Evolutionary conservation across 2,888 invertebrate genomes (phyloP).

Genomic region (Cacoxenus indagator): DNA sequence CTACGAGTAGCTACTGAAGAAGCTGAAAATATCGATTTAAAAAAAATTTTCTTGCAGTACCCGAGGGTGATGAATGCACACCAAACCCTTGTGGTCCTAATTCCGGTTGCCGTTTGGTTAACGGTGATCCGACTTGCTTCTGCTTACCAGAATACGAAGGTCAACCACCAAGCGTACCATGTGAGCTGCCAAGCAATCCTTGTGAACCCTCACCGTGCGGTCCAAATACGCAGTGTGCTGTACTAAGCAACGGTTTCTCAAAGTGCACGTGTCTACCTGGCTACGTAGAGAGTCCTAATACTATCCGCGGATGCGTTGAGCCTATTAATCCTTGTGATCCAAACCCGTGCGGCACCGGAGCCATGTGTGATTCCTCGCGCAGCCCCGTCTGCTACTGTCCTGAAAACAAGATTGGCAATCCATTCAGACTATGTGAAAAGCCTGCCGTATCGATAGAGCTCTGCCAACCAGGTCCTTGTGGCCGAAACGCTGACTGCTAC

Average conservation of each 20-base stretch:
- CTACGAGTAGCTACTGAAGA: too few relatives aligned
- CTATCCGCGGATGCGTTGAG: slow-evolving; percentile 86
- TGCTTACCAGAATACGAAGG: slow-evolving; percentile 90
- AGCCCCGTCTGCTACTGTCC: slow-evolving; percentile 89
- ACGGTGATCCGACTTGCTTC: slow-evolving; percentile 85
- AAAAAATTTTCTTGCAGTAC: slow-evolving; percentile 85
- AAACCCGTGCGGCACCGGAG: slow-evolving; percentile 84
- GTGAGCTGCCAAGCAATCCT: slow-evolving; percentile 81
- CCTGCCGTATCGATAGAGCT: slow-evolving; percentile 75
- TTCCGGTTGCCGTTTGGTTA: slow-evolving; percentile 84
- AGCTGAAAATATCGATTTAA: too few relatives aligned
- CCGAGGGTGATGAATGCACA: slow-evolving; percentile 86
- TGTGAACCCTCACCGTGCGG: slow-evolving; percentile 90
- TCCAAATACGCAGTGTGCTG: slow-evolving; percentile 87
- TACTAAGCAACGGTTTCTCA: slow-evolving; percentile 83
- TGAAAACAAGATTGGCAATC: slow-evolving; percentile 85
- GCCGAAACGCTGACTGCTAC: slow-evolving; percentile 86
- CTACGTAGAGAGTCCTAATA: slow-evolving; percentile 88
- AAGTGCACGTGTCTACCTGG: slow-evolving; percentile 89
- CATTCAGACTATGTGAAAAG: slow-evolving; percentile 81
- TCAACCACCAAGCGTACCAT: slow-evolving; percentile 81
- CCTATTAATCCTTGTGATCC: slow-evolving; percentile 86
- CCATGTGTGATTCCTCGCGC: slow-evolving; percentile 83
- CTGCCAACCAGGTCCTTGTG: slow-evolving; percentile 88
- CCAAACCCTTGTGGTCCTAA: slow-evolving; percentile 88